phyloP scores from a whole-genome alignment of 2,888 invertebrate species.

The Glomeris marginata region DNA sequence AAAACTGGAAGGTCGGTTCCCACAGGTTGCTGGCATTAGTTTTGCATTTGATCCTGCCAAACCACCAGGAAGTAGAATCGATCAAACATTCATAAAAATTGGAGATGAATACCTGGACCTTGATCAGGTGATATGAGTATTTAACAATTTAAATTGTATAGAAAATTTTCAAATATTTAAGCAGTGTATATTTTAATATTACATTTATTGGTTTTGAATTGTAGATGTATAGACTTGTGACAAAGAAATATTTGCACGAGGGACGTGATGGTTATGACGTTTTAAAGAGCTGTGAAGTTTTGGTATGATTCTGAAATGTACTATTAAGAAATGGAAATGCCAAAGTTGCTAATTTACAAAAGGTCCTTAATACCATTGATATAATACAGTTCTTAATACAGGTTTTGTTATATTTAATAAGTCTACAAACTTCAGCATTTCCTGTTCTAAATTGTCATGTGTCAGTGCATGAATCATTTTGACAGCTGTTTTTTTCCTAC shows the following conservation, averaged over 20 bases:
- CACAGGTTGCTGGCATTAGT: slow-evolving; percentile 51
- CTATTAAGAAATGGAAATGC: background rate
- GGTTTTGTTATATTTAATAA: too few relatives aligned
- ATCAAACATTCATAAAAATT: slow-evolving; percentile 56
- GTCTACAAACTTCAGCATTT: too few relatives aligned
- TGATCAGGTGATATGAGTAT: slow-evolving; percentile 28
- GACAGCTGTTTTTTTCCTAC: too few relatives aligned
- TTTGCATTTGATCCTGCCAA: slow-evolving; percentile 37
- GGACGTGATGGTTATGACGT: slow-evolving; percentile 77
- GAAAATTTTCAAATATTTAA: slow-evolving; percentile 1
- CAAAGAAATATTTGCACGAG: slow-evolving; percentile 62
- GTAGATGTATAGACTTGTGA: slow-evolving; percentile 56
- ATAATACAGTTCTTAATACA: too few relatives aligned
- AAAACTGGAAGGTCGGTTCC: slow-evolving; percentile 72
- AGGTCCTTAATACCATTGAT: too few relatives aligned
- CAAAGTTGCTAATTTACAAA: background rate
- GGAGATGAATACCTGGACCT: slow-evolving; percentile 65
- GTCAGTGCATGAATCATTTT: too few relatives aligned
- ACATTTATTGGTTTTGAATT: slow-evolving; percentile 1
- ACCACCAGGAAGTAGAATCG: slow-evolving; percentile 51
- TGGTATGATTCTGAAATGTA: slow-evolving; percentile 39
- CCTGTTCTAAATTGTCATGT: too few relatives aligned
- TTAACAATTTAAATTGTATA: background rate
- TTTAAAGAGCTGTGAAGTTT: slow-evolving; percentile 52
- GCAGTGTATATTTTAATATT: background rate